Base-by-base conservation (phyloP, 2,797 vertebrate species). In the Poecile montanus region DNA sequence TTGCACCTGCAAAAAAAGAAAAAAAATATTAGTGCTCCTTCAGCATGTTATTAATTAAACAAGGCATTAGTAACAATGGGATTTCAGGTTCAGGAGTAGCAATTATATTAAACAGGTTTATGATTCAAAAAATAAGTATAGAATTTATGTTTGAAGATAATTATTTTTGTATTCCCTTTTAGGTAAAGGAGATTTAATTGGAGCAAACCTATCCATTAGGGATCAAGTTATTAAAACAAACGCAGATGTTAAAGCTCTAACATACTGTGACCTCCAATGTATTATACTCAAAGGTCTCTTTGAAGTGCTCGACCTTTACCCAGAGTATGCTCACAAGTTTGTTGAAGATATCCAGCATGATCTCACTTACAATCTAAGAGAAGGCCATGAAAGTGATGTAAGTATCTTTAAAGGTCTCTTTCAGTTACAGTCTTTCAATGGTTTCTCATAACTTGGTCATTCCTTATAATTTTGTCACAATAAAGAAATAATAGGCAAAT, bases 151-250 rank as follows among this genome's bases (percentile, higher is more conserved):
- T 89, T 84, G 18, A 90, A 73, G 44, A 78, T 73, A 4, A 65
- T 79, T 71, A 22, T n/a, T 84, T 95, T 77, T 44, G 2, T 85
- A 13, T 95, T 95, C 88, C 75, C 76, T 96, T 97, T 76, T 97
- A 99, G 99, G 99, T 92, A 99, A 99, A 98, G 99, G 99, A 20
- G 99, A 99, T 97, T 98, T 99, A 97, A 99, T 99, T 93, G 99
- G 99, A 67, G 99, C 99, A 30, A 99, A 99, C 94, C 97, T 99
- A 88, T 99, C 99, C 72, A 98, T 99, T 94, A 98, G 99, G 72
- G 98, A 99, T 95, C 98, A 99, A 94, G 99, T 99, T 76, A 99
- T 99, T 96, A 99, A 99, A 98, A 99, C 99, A 88, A 99, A 99
- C 1, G 99, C 99, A 6, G 99, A 99, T 25, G 99, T 99, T 93